Evolutionary conservation across 2,888 invertebrate genomes (phyloP).

Genomic region (Choreutis nemorana): DNA sequence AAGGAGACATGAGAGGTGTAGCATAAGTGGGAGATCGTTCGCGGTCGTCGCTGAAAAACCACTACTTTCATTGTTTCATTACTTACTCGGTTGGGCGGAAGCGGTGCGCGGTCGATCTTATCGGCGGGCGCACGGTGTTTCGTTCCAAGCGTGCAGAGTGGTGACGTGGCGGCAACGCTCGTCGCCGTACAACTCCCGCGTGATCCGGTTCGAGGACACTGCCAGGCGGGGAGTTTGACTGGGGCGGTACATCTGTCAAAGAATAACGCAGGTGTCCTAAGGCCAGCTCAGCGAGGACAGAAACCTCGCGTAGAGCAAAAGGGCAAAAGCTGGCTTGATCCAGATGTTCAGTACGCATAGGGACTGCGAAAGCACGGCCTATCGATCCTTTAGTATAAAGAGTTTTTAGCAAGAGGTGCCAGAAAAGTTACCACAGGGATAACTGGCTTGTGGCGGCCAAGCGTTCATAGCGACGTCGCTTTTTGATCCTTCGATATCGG

Average conservation of each 20-base stretch:
- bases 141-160: constrained; percentile 60
- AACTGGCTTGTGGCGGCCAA: constrained; percentile 73
- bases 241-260: constrained; percentile 74
- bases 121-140: constrained; percentile 23
- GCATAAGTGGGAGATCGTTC: constrained; percentile 60
- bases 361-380: constrained; percentile 72
- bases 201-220: constrained; percentile 66
- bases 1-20: constrained; percentile 70
- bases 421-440: constrained; percentile 78
- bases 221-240: constrained; percentile 72
- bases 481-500: constrained; percentile 72
- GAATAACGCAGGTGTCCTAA: constrained; percentile 72
- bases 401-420: constrained; percentile 71
- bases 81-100: too few relatives aligned
- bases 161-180: constrained; percentile 49
- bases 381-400: constrained; percentile 69
- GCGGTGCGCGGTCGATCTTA: constrained; percentile 20
- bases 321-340: constrained; percentile 74
- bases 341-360: constrained; percentile 71
- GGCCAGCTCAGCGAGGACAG: constrained; percentile 71
- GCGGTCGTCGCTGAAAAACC: constrained; percentile 33
- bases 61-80: too few relatives aligned
- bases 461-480: too few relatives aligned
- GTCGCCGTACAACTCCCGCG: constrained; percentile 30
- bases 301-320: constrained; percentile 77